phyloP scores from a whole-genome alignment of 1,140 invertebrate species.

The Megalonaias nervosa region DNA sequence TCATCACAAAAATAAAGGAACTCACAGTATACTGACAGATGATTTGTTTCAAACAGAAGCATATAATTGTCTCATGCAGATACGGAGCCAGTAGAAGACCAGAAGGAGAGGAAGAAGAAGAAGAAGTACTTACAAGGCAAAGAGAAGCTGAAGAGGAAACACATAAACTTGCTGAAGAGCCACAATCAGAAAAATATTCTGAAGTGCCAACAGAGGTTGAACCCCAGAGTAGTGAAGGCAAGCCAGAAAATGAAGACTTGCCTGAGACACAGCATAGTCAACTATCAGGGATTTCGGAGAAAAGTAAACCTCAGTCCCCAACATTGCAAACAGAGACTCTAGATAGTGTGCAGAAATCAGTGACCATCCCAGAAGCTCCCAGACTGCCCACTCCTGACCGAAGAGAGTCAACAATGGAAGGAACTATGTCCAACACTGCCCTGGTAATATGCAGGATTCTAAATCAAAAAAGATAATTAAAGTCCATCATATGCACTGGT shows the following conservation, averaged over 20 bases:
- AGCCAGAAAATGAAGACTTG: neutral
- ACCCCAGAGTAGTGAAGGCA: neutral
- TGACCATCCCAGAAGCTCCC: slow-evolving; percentile 42
- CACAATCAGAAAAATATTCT: neutral
- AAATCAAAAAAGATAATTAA: neutral
- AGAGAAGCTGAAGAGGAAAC: slow-evolving; percentile 11
- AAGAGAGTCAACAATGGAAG: slow-evolving; percentile 48
- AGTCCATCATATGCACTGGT: neutral
- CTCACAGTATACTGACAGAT: too few relatives aligned
- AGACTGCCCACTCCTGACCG: slow-evolving; percentile 56
- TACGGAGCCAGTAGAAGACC: slow-evolving; percentile 3
- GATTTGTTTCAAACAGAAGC: too few relatives aligned
- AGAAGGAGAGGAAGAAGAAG: slow-evolving; percentile 24
- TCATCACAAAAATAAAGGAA: too few relatives aligned
- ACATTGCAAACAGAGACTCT: slow-evolving; percentile 7
- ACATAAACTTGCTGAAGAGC: neutral
- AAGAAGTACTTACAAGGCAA: slow-evolving; percentile 18
- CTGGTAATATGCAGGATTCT: slow-evolving; percentile 37
- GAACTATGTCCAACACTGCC: slow-evolving; percentile 58
- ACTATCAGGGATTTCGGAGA: slow-evolving; percentile 27
- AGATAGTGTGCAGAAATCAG: slow-evolving; percentile 13
- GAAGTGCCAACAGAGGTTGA: neutral
- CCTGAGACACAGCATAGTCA: slow-evolving; percentile 22
- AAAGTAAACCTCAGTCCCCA: slow-evolving; percentile 28
- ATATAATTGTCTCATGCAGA: too few relatives aligned